phyloP scores from a whole-genome alignment of 2,888 invertebrate genomes.

The Aphrophora alni region DNA sequence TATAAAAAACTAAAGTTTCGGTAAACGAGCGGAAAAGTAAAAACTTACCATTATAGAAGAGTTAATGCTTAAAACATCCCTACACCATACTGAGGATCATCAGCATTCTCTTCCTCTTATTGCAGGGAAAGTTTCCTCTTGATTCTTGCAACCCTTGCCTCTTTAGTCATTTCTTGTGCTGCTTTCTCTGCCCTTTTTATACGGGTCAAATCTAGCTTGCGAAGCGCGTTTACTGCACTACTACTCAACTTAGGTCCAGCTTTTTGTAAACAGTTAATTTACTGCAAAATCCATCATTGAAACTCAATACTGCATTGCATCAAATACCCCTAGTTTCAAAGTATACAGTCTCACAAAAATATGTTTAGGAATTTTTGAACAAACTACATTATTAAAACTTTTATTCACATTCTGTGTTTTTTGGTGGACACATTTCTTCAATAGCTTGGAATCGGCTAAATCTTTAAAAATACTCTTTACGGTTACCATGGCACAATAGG shows the following conservation, averaged over 20 bases:
- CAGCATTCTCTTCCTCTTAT: slow-evolving; percentile 23
- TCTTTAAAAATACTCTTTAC: slow-evolving; percentile 19
- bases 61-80: slow-evolving; percentile 20
- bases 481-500: slow-evolving; percentile 10
- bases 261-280: slow-evolving; percentile 17
- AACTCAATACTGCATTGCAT: slow-evolving; percentile 4
- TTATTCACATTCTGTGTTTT: slow-evolving; percentile 17
- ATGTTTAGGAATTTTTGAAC: slow-evolving; percentile 9
- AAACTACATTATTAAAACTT: slow-evolving; percentile 25
- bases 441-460: slow-evolving; percentile 9
- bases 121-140: slow-evolving; percentile 13
- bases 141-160: slow-evolving; percentile 19
- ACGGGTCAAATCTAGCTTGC: background rate
- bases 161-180: slow-evolving; percentile 19
- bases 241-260: slow-evolving; percentile 7
- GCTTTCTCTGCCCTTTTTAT: slow-evolving; percentile 20
- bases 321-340: slow-evolving; percentile 7
- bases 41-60: background rate
- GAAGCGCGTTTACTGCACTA: slow-evolving; percentile 22
- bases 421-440: slow-evolving; percentile 22
- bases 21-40: slow-evolving; percentile 12
- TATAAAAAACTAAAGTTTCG: slow-evolving; percentile 18
- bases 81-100: slow-evolving; percentile 17
- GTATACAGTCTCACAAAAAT: slow-evolving; percentile 18
- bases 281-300: slow-evolving; percentile 11